Evolutionary conservation across 92 coral and sea anemone species (phyloP), one percentile per base, ranked within the genome.

Genomic region (Parazoanthus atlanticus): DNA sequence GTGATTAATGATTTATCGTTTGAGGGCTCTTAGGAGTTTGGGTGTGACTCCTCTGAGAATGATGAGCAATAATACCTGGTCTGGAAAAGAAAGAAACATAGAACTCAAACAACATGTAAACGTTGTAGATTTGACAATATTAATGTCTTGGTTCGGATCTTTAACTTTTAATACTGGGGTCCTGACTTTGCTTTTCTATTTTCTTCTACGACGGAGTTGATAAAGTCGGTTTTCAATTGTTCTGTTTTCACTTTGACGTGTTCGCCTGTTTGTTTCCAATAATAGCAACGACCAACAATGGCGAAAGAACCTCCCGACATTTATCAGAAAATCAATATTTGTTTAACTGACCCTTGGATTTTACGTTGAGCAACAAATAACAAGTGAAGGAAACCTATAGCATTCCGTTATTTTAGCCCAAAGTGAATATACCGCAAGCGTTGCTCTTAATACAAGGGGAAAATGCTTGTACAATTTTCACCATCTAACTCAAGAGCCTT

Each of bases 1-100:
- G 26, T 84, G 87, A 84, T 84, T 84, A 69, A 84, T 84, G 78
- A 71, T 69, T 84, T 84, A n/a, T 11, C 69, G 86, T 83, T 26
- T 67, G 76, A 43, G 77, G 61, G 86, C 76, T 65, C 54, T 64
- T 25, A 32, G 2, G 3, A 1, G 17, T 30, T 73, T 5, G 67
- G 71, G 84, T 80, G 71, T 10, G 34, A 52, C 67, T 19, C 43
- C 21, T 29, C 21, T 26, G 66, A 43, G 23, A 21, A n/a, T 34
- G 52, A 32, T 54, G n/a, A 64, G 54, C 23, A 40, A 12, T 38
- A 25, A 38, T 49, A 11, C 65, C 23, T 19, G 43, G 38, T 38
- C 21, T 8, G 40, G 76, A 30, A 3, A 61, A 11, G 23, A 38
- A 25, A 30, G 15, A 21, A 80, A 33, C 46, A 25, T 79, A 29